Evolutionary conservation across 1,140 invertebrate genomes (phyloP).

Genomic region (Rhopalosiphum padi): DNA sequence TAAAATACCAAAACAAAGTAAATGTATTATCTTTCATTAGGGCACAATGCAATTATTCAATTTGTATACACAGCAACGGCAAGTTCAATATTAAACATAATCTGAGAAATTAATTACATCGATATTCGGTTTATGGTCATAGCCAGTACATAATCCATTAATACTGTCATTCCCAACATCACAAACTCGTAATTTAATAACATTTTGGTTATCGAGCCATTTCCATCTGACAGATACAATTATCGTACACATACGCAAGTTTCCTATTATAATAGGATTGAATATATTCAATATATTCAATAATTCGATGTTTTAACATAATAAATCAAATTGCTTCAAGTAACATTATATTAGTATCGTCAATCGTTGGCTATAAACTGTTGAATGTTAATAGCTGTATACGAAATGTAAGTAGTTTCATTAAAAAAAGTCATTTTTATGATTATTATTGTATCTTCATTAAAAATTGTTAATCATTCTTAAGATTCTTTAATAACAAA

Average conservation of each 20-base stretch:
- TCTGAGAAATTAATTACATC: constrained; percentile 43
- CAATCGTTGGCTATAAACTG: background rate
- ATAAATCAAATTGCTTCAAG: constrained; percentile 17
- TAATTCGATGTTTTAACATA: background rate
- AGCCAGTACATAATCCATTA: constrained; percentile 33
- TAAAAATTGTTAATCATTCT: too few relatives aligned
- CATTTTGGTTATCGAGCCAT: constrained; percentile 30
- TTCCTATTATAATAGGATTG: too few relatives aligned
- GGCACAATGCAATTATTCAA: background rate
- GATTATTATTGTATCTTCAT: background rate
- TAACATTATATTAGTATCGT: background rate
- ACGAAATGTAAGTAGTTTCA: background rate
- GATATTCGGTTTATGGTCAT: constrained; percentile 43
- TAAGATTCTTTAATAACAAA: background rate
- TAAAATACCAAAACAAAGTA: background rate
- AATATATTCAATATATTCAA: too few relatives aligned
- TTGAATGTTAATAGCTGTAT: background rate
- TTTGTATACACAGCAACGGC: background rate
- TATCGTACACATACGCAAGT: background rate
- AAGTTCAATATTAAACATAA: constrained; percentile 37
- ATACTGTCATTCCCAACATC: constrained; percentile 35
- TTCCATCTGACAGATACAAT: constrained; percentile 34
- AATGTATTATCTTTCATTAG: background rate
- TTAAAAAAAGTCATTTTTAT: too few relatives aligned
- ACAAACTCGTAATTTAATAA: constrained; percentile 41